Evolutionary conservation across 2,888 invertebrate genomes (phyloP), one percentile per base, ranked within the genome.

Genomic region (Clanis bilineata): DNA sequence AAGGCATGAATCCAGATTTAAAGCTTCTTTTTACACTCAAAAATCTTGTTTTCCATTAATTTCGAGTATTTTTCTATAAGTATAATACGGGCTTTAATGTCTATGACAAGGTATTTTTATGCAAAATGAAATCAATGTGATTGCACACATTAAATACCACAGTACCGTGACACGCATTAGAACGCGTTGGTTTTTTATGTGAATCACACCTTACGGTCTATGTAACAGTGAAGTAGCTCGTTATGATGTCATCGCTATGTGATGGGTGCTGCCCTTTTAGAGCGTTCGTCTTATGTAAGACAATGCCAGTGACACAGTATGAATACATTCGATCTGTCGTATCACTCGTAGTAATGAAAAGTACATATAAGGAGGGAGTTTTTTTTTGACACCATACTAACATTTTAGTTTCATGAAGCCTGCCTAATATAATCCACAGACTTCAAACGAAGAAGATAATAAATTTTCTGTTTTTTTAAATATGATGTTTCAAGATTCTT

Each of bases 181-280:
- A 67, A 71, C 65, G 66, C 62, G 63, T 56, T 64, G 63, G 68
- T 75, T 77, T 84, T n/a, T 77, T 66, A 87, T 85, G 84, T 81
- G 66, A 64, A 76, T 80, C 89, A 88, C 87, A 87, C 79, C 71
- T 78, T 68, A 68, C 74, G 77, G 78, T 76, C 82, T 83, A 82
- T 82, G 81, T 86, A 85, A 87, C 88, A 84, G 86, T 87, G 51
- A 85, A 80, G 85, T 76, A 77, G 78, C 75, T 77, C 76, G 83
- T 78, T 83, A 80, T 88, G 89, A 89, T 89, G 88, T 90, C 89
- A 90, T 86, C 83, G 85, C 84, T 82, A 85, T 86, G 83, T 80
- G 82, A 79, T 83, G 83, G 82, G 73, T 76, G 76, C 76, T 82
- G 81, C 82, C 83, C 81, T 79, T 82, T 77, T 77, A 67, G 71